Evolutionary conservation across 2,888 invertebrate genomes (phyloP).

Genomic region (Enchytraeus crypticus): DNA sequence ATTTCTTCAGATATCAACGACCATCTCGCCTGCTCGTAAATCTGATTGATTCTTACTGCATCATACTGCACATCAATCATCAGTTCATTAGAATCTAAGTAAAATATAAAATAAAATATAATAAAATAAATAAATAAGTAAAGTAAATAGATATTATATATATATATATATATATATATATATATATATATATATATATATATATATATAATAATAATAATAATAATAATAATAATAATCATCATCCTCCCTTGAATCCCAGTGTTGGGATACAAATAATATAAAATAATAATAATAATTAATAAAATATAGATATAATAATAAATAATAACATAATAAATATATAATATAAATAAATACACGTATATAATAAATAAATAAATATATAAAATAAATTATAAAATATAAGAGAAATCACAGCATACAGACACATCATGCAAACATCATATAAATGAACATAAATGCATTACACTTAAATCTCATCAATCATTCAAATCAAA

Average conservation of each 20-base stretch:
- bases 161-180: background rate
- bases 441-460: too few relatives aligned
- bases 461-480: too few relatives aligned
- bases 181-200: background rate
- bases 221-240: background rate
- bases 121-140: background rate
- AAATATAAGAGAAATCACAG: too few relatives aligned
- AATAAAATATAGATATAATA: background rate
- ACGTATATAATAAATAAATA: too few relatives aligned
- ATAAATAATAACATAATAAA: background rate
- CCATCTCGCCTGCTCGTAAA: conserved; percentile 98
- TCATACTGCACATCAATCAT: conserved; percentile 58
- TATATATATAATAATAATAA: background rate
- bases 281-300: background rate
- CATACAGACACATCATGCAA: too few relatives aligned
- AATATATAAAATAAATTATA: too few relatives aligned
- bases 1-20: conserved; percentile 91
- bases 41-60: conserved; percentile 88
- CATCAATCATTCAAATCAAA: too few relatives aligned
- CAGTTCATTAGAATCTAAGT: too few relatives aligned
- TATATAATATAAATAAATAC: too few relatives aligned
- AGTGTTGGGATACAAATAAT: background rate
- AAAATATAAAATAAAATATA: background rate
- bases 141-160: background rate
- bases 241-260: background rate